Evolutionary conservation across 2,888 invertebrate species (phyloP), one percentile per base, ranked within the genome.

Genomic region (Leptinotarsa tumamoca): DNA sequence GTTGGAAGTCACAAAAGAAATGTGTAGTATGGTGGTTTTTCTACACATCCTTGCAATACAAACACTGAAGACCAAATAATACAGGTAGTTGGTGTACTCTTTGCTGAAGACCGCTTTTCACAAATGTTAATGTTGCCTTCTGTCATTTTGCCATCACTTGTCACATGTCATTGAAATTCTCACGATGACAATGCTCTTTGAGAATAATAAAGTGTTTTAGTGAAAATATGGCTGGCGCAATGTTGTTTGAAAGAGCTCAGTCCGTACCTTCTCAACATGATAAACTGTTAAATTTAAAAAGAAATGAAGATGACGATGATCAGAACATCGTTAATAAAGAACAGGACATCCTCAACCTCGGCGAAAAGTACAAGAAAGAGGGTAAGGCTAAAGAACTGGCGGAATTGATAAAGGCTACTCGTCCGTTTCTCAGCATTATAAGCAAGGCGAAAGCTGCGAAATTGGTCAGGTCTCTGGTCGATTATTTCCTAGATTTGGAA

Each of bases 371-470:
- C 88, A 96, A 98, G 90, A 95, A 96, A 86, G 95, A 96, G 89
- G 96, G 96, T 87, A 96, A 97, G 89, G 97, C 98, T 80, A 95
- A 96, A 89, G 96, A 96, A 89, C 90, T 96, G 82, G 96, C 96
- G 21, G 95, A 96, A 84, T 91, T 99, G 81, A 98, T 99, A 86
- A 96, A 96, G 90, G 95, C 95, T 79, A 98, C 98, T 69, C 93
- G 99, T 84, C 98, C 99, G 18, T 99, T 99, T 88, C 92, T 99
- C 77, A 95, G 95, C 84, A 91, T 95, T 83, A 97, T 99, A 86
- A 98, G 98, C 88, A 99, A 99, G 91, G 99, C 99, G 52, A 99
- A 99, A 90, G 99, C 99, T 71, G 99, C 99, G 1, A 99, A 99
- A 89, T 90, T 99, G 84, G 99, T 99, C 13, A 93, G 99, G 80